phyloP scores from a whole-genome alignment of 2,888 invertebrate species.

The Mythimna impura region DNA sequence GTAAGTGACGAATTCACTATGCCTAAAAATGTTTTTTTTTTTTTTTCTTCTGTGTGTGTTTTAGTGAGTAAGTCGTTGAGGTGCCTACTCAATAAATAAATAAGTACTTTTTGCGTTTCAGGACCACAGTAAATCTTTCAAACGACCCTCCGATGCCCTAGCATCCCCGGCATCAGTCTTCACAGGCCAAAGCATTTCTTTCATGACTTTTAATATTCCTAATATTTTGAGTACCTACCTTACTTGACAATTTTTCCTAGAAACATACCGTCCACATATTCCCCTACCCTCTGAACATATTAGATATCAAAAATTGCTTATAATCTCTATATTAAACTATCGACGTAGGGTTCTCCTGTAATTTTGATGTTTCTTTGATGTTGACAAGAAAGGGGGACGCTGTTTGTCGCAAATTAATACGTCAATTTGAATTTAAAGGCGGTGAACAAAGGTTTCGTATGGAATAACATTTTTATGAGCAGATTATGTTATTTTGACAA shows the following conservation, averaged over 20 bases:
- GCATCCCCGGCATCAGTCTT: too few species aligned
- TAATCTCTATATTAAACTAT: conserved; percentile 59
- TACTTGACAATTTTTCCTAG: not conserved
- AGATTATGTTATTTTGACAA: too few species aligned
- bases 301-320: conserved; percentile 46
- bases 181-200: not conserved
- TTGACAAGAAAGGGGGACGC: conserved; percentile 22
- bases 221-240: too few species aligned
- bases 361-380: conserved; percentile 62
- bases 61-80: too few species aligned
- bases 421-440: conserved; percentile 20
- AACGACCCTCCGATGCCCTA: too few species aligned
- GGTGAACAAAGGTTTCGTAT: not conserved
- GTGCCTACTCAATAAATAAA: too few species aligned
- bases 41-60: too few species aligned
- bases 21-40: too few species aligned
- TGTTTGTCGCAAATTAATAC: conserved; percentile 58
- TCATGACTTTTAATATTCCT: not conserved
- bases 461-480: too few species aligned
- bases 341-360: conserved; percentile 37
- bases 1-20: too few species aligned
- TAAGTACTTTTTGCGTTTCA: too few species aligned
- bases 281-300: not conserved
- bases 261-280: not conserved
- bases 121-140: too few species aligned